Percentiles rank a stretch among this genome's conserved stretches.
These are phyloP conservation scores for Pontoporia blainvillei DNA, from an alignment of 2,113 vertebrate genomes.

Conservation along the genomic window DNA sequence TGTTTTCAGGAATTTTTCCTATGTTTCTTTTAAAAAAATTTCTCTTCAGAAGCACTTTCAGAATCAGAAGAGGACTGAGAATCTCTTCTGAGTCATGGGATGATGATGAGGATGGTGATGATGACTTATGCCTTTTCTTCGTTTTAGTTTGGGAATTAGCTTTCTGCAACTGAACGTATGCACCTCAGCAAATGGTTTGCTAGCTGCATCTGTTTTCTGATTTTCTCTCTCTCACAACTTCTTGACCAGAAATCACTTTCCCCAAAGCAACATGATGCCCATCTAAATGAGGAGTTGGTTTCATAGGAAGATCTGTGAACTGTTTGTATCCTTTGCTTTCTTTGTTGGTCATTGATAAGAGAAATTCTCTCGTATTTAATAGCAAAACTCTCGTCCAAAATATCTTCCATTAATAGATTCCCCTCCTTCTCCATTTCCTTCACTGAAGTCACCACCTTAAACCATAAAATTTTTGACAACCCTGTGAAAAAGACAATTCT, in stretches of 20 bases:
- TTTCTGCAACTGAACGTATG: constrained; percentile 95
- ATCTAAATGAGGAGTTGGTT: constrained; percentile 94
- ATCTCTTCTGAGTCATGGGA: constrained; percentile 90
- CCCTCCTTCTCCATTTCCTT: constrained; percentile 97
- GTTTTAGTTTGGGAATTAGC: constrained; percentile 91
- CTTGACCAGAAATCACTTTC: constrained; percentile 96
- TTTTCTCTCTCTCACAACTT: constrained; percentile 93
- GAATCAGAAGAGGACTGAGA: constrained; percentile 92
- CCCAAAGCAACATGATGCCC: constrained; percentile 97
- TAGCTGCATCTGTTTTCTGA: constrained; percentile 94
- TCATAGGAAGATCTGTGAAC: constrained; percentile 98
- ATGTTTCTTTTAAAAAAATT: constrained; percentile 92
- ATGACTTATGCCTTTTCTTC: constrained; percentile 88
- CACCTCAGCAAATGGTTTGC: constrained; percentile 92
- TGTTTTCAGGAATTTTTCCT: constrained; percentile 94
- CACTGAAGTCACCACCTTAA: constrained; percentile 98
- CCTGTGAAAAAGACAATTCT: constrained; percentile 95
- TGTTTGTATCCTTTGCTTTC: constrained; percentile 96
- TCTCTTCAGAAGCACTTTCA: constrained; percentile 90
- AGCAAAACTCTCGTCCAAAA: constrained; percentile 97
- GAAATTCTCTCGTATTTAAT: constrained; percentile 94
- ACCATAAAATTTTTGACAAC: constrained; percentile 99
- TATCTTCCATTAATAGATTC: constrained; percentile 98
- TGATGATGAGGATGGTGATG: constrained; percentile 82
- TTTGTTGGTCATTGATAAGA: constrained; percentile 93